Base-by-base conservation (phyloP, 1,140 invertebrate species). In the Diuraphis noxia region DNA sequence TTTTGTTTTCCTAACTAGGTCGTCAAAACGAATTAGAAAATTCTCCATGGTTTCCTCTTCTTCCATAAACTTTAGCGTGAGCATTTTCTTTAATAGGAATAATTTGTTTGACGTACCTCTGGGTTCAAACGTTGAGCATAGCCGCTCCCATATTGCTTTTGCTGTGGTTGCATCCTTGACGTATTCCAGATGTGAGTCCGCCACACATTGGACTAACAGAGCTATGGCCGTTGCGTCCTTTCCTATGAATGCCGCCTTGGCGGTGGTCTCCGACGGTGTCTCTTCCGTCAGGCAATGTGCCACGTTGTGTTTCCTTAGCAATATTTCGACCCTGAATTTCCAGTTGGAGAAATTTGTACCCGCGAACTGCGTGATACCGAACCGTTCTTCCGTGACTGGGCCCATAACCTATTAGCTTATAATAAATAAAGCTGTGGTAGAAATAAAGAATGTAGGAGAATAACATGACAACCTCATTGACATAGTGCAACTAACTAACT, bases 181-280 rank as follows among this genome's bases (percentile, higher is more conserved):
- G 81, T 93, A 93, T 91, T 93, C 92, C 63, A 93, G 30, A 84
- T 93, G 92, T 46, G 87, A 92, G n/a, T 93, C 92, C 1, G 92
- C 92, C 25, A 93, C 93, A 25, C 92, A 30, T 90, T 92, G 92
- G 43, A 93, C 63, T 34, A 90, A 30, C 38, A 90, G 77, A 2
- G 34, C 40, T n/a, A 43, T 90, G 0, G 87, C 36, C 8, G 38
- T 89, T 19, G n/a, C 25, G 30, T 90, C 49, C 3, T 90, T 72
- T 36, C 10, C 40, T 21, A 38, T 72, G 36, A 89, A 82, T 25
- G n/a, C 21, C 36, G n/a, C 25, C 30, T 30, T 43, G 3, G 21
- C 41, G n/a, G 19, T 10, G 40, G 7, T 3, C 8, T 84, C 40
- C 23, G 25, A 43, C 8, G 38, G 81, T 84, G 25, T 9, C 3